Evolutionary conservation across 2,113 vertebrate species (phyloP).

Genomic region (Cranoglanis bouderius): DNA sequence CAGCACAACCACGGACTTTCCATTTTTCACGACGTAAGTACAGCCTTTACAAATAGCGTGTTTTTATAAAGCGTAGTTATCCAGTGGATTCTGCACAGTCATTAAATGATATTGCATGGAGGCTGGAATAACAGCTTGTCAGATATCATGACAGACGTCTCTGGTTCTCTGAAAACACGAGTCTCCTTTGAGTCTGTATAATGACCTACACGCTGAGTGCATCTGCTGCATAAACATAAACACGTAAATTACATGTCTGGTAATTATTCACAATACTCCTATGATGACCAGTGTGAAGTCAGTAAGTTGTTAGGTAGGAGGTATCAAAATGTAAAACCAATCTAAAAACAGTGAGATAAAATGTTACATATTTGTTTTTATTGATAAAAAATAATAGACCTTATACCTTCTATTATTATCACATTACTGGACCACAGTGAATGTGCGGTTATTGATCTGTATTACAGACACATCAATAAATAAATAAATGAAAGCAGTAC

Average conservation of each 20-base stretch:
- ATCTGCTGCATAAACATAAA: background rate
- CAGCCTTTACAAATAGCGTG: background rate
- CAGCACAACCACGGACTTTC: conserved; percentile 69
- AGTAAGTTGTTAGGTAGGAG: background rate
- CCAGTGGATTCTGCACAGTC: no score
- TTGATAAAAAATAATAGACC: background rate
- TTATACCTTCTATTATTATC: background rate
- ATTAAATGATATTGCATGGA: no score
- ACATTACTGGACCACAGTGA: background rate
- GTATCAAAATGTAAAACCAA: background rate
- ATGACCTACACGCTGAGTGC: background rate
- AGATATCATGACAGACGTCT: background rate
- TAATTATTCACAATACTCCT: background rate
- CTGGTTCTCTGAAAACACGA: background rate
- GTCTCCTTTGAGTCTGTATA: background rate
- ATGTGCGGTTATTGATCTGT: background rate
- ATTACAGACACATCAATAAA: background rate
- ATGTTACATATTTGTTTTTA: background rate
- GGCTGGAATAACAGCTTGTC: background rate
- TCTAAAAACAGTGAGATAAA: background rate
- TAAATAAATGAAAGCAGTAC: background rate
- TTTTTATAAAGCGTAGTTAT: background rate
- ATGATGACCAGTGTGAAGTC: background rate
- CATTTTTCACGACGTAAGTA: conserved; percentile 79
- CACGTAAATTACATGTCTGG: background rate